Percentiles rank a stretch among this genome's conserved stretches.
Evolutionary conservation across 1,140 invertebrate species (phyloP).

Genomic region (Onthophagus taurus): DNA sequence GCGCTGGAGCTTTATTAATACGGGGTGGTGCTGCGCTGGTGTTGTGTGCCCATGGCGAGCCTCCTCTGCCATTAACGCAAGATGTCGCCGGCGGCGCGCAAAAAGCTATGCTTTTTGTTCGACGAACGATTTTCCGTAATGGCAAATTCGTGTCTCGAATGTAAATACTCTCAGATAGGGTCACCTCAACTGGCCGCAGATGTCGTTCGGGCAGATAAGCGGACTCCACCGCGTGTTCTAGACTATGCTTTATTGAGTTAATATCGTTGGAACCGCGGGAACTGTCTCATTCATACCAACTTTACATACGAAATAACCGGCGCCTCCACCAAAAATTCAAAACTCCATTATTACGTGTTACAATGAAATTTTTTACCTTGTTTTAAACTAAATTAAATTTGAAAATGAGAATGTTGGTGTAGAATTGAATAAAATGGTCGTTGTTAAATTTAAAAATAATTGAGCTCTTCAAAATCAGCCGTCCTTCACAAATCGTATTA

Average conservation of each 20-base stretch:
- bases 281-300: not conserved
- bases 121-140: constrained; percentile 10
- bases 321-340: not conserved
- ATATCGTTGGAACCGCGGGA: not conserved
- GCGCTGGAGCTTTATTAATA: constrained; percentile 1
- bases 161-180: constrained; percentile 7
- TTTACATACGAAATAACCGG: not conserved
- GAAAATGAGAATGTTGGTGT: too few relatives aligned
- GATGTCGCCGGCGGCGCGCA: constrained; percentile 3
- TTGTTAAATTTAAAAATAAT: too few relatives aligned
- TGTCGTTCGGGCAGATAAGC: constrained; percentile 1
- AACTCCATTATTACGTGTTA: too few relatives aligned
- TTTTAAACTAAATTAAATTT: too few relatives aligned
- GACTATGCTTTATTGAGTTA: not conserved
- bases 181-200: constrained; percentile 4
- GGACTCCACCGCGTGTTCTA: not conserved
- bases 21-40: not conserved
- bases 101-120: too few relatives aligned
- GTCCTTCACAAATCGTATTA: too few relatives aligned
- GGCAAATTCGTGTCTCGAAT: constrained; percentile 7
- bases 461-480: too few relatives aligned
- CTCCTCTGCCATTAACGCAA: constrained; percentile 3
- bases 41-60: not conserved
- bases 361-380: too few relatives aligned
- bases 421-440: too few relatives aligned